These are phyloP conservation scores for Aspidoscelis tigris DNA, from an alignment of 2,113 vertebrate species.

Conservation along the genomic window DNA sequence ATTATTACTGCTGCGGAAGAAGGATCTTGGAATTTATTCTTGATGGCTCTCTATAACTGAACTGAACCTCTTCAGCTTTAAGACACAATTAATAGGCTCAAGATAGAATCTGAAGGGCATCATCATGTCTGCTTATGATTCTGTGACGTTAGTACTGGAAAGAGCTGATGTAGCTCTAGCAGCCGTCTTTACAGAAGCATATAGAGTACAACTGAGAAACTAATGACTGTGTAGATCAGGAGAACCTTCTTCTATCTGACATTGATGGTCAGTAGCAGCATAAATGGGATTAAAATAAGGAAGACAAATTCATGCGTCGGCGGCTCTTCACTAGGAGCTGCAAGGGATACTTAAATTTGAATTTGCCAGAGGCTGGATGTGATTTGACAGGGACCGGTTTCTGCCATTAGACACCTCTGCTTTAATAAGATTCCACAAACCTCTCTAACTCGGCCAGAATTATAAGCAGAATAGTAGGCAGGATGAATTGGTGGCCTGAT, in stretches of 20 bases:
- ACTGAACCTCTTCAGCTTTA: background rate
- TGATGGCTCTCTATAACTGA: background rate
- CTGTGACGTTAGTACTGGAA: background rate
- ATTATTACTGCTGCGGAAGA: background rate
- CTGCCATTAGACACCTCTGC: background rate
- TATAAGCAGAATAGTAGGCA: background rate
- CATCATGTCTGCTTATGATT: background rate
- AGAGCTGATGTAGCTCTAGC: background rate
- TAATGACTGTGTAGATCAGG: background rate
- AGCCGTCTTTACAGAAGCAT: background rate
- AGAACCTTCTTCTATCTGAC: background rate
- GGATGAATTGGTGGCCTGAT: background rate
- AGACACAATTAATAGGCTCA: background rate
- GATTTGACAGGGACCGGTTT: background rate
- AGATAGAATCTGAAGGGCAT: background rate
- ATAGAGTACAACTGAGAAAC: background rate
- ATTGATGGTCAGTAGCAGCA: background rate
- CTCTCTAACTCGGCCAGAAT: background rate
- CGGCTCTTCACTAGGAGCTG: background rate
- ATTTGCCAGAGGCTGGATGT: background rate
- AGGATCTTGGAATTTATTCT: background rate
- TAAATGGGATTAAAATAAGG: background rate
- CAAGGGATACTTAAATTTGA: background rate
- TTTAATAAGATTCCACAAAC: slow-evolving; percentile 5
- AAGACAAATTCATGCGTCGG: background rate